Evolutionary conservation across 2,888 invertebrate species (phyloP).

Genomic region (Ischnura elegans): DNA sequence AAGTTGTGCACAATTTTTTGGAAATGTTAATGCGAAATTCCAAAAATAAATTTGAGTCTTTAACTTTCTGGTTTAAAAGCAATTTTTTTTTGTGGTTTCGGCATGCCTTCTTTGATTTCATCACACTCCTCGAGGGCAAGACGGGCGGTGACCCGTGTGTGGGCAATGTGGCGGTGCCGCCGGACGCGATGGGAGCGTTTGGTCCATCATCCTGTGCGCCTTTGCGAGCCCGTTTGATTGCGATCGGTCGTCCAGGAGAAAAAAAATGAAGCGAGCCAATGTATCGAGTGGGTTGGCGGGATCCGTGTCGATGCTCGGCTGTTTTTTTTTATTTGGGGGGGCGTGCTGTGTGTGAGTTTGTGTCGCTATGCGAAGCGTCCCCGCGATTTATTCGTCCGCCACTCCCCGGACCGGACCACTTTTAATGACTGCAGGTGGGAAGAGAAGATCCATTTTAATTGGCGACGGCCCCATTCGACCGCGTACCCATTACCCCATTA

Average conservation of each 20-base stretch:
- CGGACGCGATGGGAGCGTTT: too few relatives aligned
- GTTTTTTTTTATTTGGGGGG: not conserved
- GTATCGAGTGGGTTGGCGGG: not conserved
- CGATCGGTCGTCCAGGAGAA: not conserved
- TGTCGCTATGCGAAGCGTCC: too few relatives aligned
- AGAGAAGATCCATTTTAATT: not conserved
- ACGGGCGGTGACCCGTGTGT: too few relatives aligned
- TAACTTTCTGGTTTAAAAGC: too few relatives aligned
- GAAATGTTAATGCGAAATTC: too few relatives aligned
- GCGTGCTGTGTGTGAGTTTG: too few relatives aligned
- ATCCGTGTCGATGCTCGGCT: not conserved
- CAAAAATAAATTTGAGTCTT: too few relatives aligned
- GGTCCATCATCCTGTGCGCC: not conserved
- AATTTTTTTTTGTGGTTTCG: too few relatives aligned
- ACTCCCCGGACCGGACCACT: not conserved
- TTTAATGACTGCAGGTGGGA: slow-evolving; percentile 17
- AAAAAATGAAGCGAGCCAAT: not conserved
- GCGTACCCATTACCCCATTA: not conserved
- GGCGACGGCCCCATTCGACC: slow-evolving; percentile 1
- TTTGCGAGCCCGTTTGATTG: not conserved
- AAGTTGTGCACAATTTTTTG: too few relatives aligned
- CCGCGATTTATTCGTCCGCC: not conserved
- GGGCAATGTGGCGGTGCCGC: too few relatives aligned
- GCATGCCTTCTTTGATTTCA: too few relatives aligned
- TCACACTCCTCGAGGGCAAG: too few relatives aligned